These are phyloP conservation scores for Galerucella pusilla DNA, from an alignment of 2,888 invertebrate species.

Conservation along the genomic window DNA sequence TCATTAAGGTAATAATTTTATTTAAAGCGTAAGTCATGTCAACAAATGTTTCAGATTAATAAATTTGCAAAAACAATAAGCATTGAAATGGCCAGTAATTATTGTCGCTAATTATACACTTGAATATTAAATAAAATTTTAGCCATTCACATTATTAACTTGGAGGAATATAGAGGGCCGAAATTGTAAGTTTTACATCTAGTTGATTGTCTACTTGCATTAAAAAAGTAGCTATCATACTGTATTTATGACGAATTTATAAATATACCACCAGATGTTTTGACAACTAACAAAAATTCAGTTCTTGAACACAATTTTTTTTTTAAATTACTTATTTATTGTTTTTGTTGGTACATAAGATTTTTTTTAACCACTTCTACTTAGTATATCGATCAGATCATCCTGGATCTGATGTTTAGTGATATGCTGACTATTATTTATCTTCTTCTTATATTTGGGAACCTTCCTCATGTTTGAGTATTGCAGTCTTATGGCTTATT, in stretches of 20 bases:
- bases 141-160: slow-evolving; percentile 3
- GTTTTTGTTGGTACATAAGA: not conserved
- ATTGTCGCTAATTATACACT: too few species aligned
- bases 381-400: too few species aligned
- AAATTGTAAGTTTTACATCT: slow-evolving; percentile 1
- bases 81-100: too few species aligned
- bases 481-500: too few species aligned
- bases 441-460: too few species aligned
- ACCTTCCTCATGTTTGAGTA: too few species aligned
- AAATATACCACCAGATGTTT: slow-evolving; percentile 5
- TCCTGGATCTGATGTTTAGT: too few species aligned
- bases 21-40: too few species aligned
- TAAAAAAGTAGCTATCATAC: not conserved
- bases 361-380: not conserved
- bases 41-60: too few species aligned
- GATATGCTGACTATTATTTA: too few species aligned
- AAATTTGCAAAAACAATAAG: too few species aligned
- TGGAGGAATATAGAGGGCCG: slow-evolving; percentile 3
- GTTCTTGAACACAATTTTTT: not conserved
- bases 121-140: not conserved
- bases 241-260: not conserved
- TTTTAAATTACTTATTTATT: not conserved
- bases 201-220: not conserved
- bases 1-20: too few species aligned
- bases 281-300: not conserved